Percentiles rank a stretch among this genome's conserved stretches.
These are phyloP conservation scores for Danio choprae DNA, from an alignment of 2,797 vertebrate species.

Conservation along the genomic window DNA sequence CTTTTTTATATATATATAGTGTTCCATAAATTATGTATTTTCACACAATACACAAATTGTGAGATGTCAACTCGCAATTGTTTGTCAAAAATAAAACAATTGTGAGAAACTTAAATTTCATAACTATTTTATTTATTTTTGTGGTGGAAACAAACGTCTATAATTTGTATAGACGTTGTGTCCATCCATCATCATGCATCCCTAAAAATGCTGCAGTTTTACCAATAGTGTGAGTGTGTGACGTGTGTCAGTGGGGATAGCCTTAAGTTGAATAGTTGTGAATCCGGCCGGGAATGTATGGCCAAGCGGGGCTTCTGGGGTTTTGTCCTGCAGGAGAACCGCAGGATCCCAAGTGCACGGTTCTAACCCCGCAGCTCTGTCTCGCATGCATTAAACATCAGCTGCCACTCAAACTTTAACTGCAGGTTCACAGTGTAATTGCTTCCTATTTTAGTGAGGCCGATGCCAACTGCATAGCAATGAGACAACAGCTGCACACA, in stretches of 20 bases:
- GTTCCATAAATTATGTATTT: too few relatives aligned
- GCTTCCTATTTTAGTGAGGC: conserved; percentile 60
- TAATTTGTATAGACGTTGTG: too few relatives aligned
- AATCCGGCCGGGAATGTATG: neutral
- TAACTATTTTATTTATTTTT: too few relatives aligned
- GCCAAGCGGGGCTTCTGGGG: conserved; percentile 9
- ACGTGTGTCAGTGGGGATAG: neutral
- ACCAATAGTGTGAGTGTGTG: too few relatives aligned
- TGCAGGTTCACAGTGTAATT: conserved; percentile 63
- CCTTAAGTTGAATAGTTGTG: conserved; percentile 11
- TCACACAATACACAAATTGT: too few relatives aligned
- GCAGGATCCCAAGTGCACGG: conserved; percentile 38
- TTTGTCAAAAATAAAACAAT: too few relatives aligned
- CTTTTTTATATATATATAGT: too few relatives aligned
- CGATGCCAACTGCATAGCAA: conserved; percentile 62
- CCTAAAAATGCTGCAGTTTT: too few relatives aligned
- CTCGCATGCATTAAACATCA: conserved; percentile 62
- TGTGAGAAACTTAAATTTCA: too few relatives aligned
- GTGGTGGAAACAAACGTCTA: too few relatives aligned
- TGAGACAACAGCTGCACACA: conserved; percentile 62
- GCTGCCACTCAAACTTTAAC: conserved; percentile 68
- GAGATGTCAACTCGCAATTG: too few relatives aligned
- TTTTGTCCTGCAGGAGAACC: conserved; percentile 54
- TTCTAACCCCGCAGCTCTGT: conserved; percentile 51
- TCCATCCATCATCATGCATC: too few relatives aligned